Conservation (phyloP, 2,888 invertebrate genomes). For the Neoscelio sp. region DNA sequence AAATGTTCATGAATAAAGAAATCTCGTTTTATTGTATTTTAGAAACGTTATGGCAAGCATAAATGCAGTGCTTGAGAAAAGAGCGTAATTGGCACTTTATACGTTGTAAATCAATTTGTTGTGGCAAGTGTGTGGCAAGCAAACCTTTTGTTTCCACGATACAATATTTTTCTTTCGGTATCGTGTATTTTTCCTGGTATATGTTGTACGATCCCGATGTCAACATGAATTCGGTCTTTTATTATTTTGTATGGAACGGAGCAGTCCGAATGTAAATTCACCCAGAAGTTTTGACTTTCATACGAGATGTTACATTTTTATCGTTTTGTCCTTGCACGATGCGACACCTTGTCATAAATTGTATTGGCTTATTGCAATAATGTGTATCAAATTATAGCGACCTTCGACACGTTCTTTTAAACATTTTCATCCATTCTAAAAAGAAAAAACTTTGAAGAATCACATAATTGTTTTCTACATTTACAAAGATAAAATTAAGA, state of each 20-base stretch:
- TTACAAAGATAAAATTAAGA: no score
- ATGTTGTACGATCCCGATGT: slow-evolving; percentile 10
- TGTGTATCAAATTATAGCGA: slow-evolving; percentile 9
- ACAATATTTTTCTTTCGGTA: slow-evolving; percentile 19
- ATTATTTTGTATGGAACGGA: slow-evolving; percentile 16
- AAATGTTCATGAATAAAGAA: no score
- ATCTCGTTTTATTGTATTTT: no score
- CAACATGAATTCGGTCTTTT: slow-evolving; percentile 30
- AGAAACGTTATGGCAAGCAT: no score
- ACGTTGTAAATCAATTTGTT: not conserved
- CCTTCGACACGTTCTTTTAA: no score
- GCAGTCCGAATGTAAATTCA: slow-evolving; percentile 28
- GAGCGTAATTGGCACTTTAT: no score
- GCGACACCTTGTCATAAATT: slow-evolving; percentile 21
- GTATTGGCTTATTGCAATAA: slow-evolving; percentile 24
- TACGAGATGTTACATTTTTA: slow-evolving; percentile 16
- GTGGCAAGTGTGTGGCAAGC: not conserved
- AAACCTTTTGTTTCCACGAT: not conserved
- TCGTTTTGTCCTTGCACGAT: not conserved
- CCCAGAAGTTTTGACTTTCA: slow-evolving; percentile 20
- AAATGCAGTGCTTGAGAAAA: no score
- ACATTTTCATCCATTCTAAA: no score
- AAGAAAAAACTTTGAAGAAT: no score
- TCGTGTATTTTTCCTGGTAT: not conserved
- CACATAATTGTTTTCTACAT: no score